Evolutionary conservation across 2,113 vertebrate genomes (phyloP).

Genomic region (Climacteris rufus): DNA sequence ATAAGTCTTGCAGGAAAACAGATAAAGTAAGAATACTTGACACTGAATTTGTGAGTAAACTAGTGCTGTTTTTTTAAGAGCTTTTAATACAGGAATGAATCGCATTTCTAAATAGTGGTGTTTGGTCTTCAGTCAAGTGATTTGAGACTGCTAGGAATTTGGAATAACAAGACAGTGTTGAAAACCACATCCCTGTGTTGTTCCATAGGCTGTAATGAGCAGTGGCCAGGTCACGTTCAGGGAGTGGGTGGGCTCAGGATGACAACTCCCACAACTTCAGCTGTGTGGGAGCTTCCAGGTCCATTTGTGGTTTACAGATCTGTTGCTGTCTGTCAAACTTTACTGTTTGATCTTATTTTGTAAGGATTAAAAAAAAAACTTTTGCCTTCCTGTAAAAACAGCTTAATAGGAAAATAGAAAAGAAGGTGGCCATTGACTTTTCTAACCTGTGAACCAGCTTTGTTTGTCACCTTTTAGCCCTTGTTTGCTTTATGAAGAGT

Average conservation of each 20-base stretch:
- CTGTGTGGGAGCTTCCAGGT: neutral
- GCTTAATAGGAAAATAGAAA: neutral
- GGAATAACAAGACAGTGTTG: neutral
- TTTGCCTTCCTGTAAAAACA: neutral
- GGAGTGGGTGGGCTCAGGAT: neutral
- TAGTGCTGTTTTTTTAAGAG: too few relatives aligned
- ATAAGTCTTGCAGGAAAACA: neutral
- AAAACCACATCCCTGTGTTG: accelerated
- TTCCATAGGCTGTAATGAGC: neutral
- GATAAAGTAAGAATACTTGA: neutral
- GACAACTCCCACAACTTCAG: accelerated
- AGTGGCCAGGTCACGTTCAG: neutral
- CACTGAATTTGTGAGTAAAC: neutral
- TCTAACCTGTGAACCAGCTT: neutral
- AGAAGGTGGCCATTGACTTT: neutral
- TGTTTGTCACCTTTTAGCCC: neutral
- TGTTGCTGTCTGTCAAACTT: neutral
- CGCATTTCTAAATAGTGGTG: neutral
- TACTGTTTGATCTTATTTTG: neutral
- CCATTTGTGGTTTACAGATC: accelerated
- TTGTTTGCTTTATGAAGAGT: neutral
- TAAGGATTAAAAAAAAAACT: too few relatives aligned
- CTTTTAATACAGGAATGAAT: too few relatives aligned
- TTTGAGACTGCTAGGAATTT: neutral
- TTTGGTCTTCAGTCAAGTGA: neutral